These are phyloP conservation scores for Tadarida brasiliensis DNA, from an alignment of 2,797 vertebrate genomes.

Conservation along the genomic window DNA sequence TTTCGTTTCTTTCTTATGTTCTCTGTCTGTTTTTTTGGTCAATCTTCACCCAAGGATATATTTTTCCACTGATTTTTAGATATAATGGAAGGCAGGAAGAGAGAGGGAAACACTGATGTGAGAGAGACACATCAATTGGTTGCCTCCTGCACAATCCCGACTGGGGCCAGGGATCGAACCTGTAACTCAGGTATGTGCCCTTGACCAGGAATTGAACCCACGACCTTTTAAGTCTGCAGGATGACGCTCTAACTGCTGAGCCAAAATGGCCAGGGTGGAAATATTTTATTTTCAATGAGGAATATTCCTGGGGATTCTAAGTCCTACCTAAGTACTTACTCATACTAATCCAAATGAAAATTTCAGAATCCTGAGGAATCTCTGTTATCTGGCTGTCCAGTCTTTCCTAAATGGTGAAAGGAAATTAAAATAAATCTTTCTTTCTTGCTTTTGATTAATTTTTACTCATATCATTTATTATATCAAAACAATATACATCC, in stretches of 20 bases:
- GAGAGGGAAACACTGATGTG: too few species aligned
- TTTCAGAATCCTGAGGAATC: neutral
- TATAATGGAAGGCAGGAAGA: too few species aligned
- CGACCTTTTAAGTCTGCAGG: too few species aligned
- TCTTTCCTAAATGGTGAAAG: conserved; percentile 43
- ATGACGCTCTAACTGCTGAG: too few species aligned
- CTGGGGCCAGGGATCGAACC: too few species aligned
- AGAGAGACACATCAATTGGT: too few species aligned
- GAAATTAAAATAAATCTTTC: neutral
- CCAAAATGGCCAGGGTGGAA: neutral
- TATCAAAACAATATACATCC: conserved; percentile 10
- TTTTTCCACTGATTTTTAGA: too few species aligned
- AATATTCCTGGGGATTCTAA: neutral
- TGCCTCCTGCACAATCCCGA: too few species aligned
- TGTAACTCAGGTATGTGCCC: too few species aligned
- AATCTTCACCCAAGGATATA: too few species aligned
- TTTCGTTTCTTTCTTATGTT: neutral
- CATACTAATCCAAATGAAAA: neutral
- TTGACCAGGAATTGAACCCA: too few species aligned
- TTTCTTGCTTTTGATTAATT: neutral
- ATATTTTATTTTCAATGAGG: neutral
- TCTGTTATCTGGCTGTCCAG: neutral
- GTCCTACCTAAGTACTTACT: neutral
- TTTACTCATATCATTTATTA: conserved; percentile 33
- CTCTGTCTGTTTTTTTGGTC: too few species aligned